These are phyloP conservation scores for Bombyx mandarina DNA, from an alignment of 1,140 invertebrate species.

Conservation along the genomic window DNA sequence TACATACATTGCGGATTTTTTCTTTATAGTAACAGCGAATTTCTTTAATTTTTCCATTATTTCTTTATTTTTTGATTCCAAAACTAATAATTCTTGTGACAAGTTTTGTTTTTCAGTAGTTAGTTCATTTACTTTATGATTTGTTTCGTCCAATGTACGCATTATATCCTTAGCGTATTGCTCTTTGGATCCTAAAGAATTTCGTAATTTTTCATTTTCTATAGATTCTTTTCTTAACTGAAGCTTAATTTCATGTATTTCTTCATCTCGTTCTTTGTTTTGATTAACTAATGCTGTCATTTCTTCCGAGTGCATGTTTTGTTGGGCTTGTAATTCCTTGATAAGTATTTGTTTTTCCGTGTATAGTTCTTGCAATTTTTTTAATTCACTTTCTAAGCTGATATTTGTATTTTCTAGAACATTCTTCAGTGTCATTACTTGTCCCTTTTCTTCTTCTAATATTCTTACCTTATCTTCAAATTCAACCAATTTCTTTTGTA, in stretches of 20 bases:
- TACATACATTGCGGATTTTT: constrained; percentile 75
- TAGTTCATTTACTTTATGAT: constrained; percentile 31
- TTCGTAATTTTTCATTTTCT: constrained; percentile 59
- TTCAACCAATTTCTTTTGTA: constrained; percentile 60
- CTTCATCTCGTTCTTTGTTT: constrained; percentile 70
- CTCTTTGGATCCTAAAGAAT: constrained; percentile 35
- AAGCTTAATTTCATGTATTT: constrained; percentile 69
- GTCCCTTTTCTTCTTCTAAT: constrained; percentile 53
- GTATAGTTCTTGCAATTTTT: constrained; percentile 48
- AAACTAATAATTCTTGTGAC: constrained; percentile 31
- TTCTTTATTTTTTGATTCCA: constrained; percentile 71
- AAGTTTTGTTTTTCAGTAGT: constrained; percentile 32
- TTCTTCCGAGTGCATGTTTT: constrained; percentile 52
- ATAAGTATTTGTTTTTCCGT: constrained; percentile 50
- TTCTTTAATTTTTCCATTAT: constrained; percentile 83
- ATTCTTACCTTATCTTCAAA: constrained; percentile 57
- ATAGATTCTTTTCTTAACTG: constrained; percentile 66
- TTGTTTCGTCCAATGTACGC: constrained; percentile 48
- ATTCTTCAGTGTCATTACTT: constrained; percentile 36
- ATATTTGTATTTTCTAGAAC: constrained; percentile 41
- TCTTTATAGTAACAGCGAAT: constrained; percentile 81
- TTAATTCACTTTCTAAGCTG: constrained; percentile 33
- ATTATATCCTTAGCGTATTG: constrained; percentile 31
- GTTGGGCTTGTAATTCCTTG: constrained; percentile 53
- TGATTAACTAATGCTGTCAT: constrained; percentile 52